phyloP scores from a whole-genome alignment of 2,797 vertebrate genomes.

The Pangasius macronema region DNA sequence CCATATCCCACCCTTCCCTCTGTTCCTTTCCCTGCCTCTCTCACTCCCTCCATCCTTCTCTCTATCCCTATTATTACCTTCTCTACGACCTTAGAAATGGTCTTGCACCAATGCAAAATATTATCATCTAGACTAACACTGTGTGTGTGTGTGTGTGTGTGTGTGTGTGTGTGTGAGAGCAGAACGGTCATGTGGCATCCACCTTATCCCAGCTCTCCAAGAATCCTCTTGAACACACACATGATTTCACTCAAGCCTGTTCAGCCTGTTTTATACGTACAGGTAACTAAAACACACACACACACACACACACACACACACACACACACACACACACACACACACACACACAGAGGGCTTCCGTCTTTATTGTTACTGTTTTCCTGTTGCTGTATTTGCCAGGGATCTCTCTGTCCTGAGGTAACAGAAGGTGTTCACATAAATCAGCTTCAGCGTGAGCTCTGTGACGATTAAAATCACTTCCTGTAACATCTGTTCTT shows the following conservation, averaged over 20 bases:
- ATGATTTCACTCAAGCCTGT: constrained; percentile 91
- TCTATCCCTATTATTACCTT: not conserved
- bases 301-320: constrained; percentile 4
- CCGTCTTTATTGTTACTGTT: not conserved
- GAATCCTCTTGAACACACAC: constrained; percentile 85
- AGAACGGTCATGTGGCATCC: constrained; percentile 39
- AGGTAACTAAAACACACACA: constrained; percentile 71
- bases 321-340: no score
- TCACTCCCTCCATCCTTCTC: not conserved
- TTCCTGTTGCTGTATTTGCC: not conserved
- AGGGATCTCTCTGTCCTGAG: not conserved
- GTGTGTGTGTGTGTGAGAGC: constrained; percentile 50
- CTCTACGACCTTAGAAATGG: not conserved
- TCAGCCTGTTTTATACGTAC: constrained; percentile 84
- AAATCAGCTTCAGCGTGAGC: not conserved
- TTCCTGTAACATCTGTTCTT: not conserved
- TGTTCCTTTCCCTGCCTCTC: not conserved
- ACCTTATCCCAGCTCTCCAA: constrained; percentile 74
- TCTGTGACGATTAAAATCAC: not conserved
- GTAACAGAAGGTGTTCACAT: not conserved
- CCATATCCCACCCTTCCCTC: not conserved
- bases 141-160: no score
- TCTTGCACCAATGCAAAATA: not conserved
- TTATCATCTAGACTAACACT: not conserved
- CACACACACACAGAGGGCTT: no score